phyloP scores from a whole-genome alignment of 2,797 vertebrate genomes.

The Pelochelys cantorii region DNA sequence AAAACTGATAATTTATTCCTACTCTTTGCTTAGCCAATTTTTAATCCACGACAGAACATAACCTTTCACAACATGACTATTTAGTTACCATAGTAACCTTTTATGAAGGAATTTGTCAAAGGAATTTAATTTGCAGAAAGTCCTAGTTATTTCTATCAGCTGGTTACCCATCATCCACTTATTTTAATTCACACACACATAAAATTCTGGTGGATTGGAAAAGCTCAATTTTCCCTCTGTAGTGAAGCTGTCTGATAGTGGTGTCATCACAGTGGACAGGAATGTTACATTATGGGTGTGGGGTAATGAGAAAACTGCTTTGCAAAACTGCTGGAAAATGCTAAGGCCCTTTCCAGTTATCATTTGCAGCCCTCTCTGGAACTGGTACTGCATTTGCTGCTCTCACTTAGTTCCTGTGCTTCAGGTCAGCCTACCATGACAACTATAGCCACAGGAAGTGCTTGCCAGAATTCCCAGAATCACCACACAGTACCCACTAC shows the following conservation, averaged over 20 bases:
- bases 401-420: not conserved
- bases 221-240: not conserved
- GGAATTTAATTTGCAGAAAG: fast-evolving
- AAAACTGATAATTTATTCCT: slow-evolving; percentile 13
- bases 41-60: not conserved
- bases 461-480: not conserved
- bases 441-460: not conserved
- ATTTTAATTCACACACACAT: not conserved
- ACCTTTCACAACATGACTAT: fast-evolving
- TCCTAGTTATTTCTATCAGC: not conserved
- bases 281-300: fast-evolving
- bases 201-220: not conserved
- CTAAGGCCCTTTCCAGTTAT: not conserved
- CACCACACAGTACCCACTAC: not conserved
- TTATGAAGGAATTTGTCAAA: not conserved
- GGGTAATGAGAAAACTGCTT: not conserved
- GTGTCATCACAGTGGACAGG: not conserved
- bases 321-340: not conserved
- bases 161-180: not conserved
- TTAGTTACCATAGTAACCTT: not conserved
- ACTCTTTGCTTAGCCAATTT: not conserved
- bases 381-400: fast-evolving
- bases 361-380: not conserved
- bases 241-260: not conserved
- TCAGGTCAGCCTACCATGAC: not conserved